Evolutionary conservation across 2,888 invertebrate species (phyloP), one percentile per base, ranked within the genome.

Genomic region (Ferrisia virgata): DNA sequence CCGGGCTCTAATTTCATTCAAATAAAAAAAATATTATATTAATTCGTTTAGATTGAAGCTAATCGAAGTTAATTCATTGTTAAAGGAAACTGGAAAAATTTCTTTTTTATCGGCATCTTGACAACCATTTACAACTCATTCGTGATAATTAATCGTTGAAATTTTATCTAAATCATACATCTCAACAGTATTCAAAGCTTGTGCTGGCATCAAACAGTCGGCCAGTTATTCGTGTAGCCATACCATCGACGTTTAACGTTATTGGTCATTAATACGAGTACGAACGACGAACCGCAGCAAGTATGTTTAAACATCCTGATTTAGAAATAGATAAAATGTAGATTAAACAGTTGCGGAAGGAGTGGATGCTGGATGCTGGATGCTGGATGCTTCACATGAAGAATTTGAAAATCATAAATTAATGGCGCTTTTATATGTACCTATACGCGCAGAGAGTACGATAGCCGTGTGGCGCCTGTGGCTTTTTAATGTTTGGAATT

Each of bases 41-140:
- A 36, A 76, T 76, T 36, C 36, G 31, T 76, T 76, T 76, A 76
- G 28, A 76, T 76, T 76, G 72, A 36, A 76, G 72, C 72, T 76
- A 76, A 76, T 76, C 72, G 72, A 76, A 76, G 72, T 76, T 76
- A 76, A 76, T 76, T 76, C 72, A 76, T 76, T 18, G 72, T 36
- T 18, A 8, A 36, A 18, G 18, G 72, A 36, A 76, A 22, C 31
- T 33, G 33, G 13, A 0, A 36, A 76, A 76, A 76, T 13, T 33
- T 33, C 22, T 69, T 36, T 33, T 76, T 76, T 36, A 76, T 76
- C 72, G 72, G 36, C 36, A 36, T 36, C 72, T 76, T 18, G 72
- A 76, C 72, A 36, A 36, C 36, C 72, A 76, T 76, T 76, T 76
- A 76, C 72, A 36, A 76, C 72, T 76, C 72, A 76, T 76, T 76